Evolutionary conservation across 2,888 invertebrate species (phyloP).

Genomic region (Andrena haemorrhoa): DNA sequence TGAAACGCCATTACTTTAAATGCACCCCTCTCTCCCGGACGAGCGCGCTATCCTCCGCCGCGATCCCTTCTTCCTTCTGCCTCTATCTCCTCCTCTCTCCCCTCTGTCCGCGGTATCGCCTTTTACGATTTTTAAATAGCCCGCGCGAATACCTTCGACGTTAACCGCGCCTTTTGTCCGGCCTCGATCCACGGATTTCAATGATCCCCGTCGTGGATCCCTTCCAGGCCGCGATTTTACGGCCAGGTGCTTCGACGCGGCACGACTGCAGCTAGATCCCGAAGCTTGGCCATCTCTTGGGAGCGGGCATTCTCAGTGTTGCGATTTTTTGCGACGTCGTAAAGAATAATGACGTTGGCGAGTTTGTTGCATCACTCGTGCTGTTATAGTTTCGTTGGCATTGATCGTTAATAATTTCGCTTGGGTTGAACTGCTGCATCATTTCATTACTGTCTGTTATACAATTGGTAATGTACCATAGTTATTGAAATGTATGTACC

Average conservation of each 20-base stretch:
- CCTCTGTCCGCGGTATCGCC: constrained; percentile 74
- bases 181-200: constrained; percentile 60
- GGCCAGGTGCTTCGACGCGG: constrained; percentile 43
- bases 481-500: too few relatives aligned
- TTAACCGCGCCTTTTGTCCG: constrained; percentile 65
- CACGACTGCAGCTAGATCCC: constrained; percentile 24
- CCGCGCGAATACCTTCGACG: constrained; percentile 68
- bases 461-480: too few relatives aligned
- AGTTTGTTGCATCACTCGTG: constrained; percentile 33
- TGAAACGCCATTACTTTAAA: constrained; percentile 84
- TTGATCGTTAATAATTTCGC: not conserved
- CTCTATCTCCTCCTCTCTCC: constrained; percentile 33
- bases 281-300: constrained; percentile 12
- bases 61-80: constrained; percentile 61
- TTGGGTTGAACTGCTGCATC: not conserved
- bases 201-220: constrained; percentile 46
- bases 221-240: constrained; percentile 49
- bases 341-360: constrained; percentile 38
- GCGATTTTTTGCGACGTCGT: constrained; percentile 49
- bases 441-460: not conserved
- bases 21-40: constrained; percentile 69
- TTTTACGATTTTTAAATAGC: constrained; percentile 84
- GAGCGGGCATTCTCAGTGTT: constrained; percentile 22
- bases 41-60: constrained; percentile 59
- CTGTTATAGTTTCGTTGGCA: not conserved